Base-by-base conservation (phyloP, 1,140 invertebrate species). In the Ylistrum balloti region DNA sequence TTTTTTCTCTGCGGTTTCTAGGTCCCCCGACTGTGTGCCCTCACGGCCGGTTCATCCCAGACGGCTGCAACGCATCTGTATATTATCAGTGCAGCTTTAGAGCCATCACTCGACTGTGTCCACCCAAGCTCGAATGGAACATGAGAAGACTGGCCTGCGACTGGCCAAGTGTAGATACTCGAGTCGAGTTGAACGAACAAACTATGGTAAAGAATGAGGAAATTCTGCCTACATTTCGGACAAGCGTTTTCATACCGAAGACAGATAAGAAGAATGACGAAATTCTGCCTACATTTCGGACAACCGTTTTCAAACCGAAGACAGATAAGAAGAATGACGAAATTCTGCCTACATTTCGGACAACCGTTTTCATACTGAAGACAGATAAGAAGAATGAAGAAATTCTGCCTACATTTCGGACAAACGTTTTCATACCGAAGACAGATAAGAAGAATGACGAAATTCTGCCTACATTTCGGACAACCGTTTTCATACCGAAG, bases 51-150 rank as follows among this genome's bases (percentile, higher is more conserved):
- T 74, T 28, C 28, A 74, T 74, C n/a, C 56, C 56, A 11, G 56
- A 74, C 17, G 56, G 5, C 22, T 74, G 56, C 17, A n/a, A 74
- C n/a, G 56, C 13, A n/a, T 74, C 56, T 74, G 56, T 74, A n/a
- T 74, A 74, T n/a, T 74, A 74, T n/a, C 56, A 74, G 17, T 74
- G 56, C n/a, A 74, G 17, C 56, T 74, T 74, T n/a, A n/a, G 56
- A 28, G 56, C 56, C 56, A n/a, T 74, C 56, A 74, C 56, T n/a
- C 56, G 56, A 28, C 2, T 28, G 7, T 74, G 56, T 74, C 56
- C 56, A 28, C n/a, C n/a, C 0, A 28, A 1, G 13, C 56, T 74
- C 9, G 56, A 28, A n/a, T 74, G 56, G 56, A 74, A 74, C 28
- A 28, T 28, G n/a, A 28, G 22, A 28, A 74, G 22, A 3, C 15